phyloP scores from a whole-genome alignment of 2,888 invertebrate genomes.

The Tetropium fuscum region DNA sequence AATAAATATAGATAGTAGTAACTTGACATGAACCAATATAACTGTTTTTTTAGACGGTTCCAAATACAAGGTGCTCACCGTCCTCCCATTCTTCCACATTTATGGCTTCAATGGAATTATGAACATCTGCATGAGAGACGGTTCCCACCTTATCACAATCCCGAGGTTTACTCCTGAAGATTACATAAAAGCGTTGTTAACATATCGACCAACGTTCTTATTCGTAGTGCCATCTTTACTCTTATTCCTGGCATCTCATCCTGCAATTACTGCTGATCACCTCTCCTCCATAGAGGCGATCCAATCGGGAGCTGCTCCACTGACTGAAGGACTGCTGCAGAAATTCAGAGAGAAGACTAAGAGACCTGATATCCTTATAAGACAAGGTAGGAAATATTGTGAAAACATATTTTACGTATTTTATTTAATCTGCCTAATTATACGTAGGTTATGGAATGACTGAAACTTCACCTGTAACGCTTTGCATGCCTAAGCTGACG shows the following conservation, averaged over 20 bases:
- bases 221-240: slow-evolving; percentile 84
- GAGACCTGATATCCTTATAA: slow-evolving; percentile 56
- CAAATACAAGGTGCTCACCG: slow-evolving; percentile 70
- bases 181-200: slow-evolving; percentile 74
- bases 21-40: too few species aligned
- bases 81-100: slow-evolving; percentile 84
- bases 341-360: slow-evolving; percentile 71
- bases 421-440: not conserved
- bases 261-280: slow-evolving; percentile 75
- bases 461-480: slow-evolving; percentile 75
- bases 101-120: slow-evolving; percentile 80
- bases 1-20: too few species aligned
- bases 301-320: slow-evolving; percentile 81
- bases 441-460: slow-evolving; percentile 76
- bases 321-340: slow-evolving; percentile 73
- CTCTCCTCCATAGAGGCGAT: slow-evolving; percentile 74
- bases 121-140: slow-evolving; percentile 71
- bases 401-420: not conserved
- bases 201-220: slow-evolving; percentile 72
- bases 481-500: slow-evolving; percentile 71
- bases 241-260: slow-evolving; percentile 80
- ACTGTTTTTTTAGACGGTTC: slow-evolving; percentile 2
- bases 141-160: slow-evolving; percentile 75
- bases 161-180: slow-evolving; percentile 82
- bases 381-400: slow-evolving; percentile 58